Evolutionary conservation across 2,113 vertebrate species (phyloP).

Genomic region (Picathartes gymnocephalus): DNA sequence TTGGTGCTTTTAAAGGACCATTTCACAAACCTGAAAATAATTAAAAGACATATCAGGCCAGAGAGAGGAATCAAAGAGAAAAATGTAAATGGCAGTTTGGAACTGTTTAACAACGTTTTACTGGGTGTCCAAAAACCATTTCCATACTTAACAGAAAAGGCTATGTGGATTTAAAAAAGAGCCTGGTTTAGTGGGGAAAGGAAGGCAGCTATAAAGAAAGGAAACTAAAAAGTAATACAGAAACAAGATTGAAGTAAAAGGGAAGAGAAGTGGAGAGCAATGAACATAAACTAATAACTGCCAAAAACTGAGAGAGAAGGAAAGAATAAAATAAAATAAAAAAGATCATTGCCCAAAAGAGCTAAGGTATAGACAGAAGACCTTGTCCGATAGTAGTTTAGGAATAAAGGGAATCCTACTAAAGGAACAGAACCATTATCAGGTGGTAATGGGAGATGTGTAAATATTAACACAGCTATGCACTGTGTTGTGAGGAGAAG

Average conservation of each 20-base stretch:
- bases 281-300: background rate
- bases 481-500: background rate
- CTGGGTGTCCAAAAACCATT: background rate
- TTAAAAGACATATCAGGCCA: background rate
- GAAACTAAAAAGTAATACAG: background rate
- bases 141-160: background rate
- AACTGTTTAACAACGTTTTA: background rate
- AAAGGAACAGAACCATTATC: background rate
- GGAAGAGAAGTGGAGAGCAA: background rate
- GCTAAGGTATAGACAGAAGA: background rate
- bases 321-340: background rate
- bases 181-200: background rate
- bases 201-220: background rate
- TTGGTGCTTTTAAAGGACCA: background rate
- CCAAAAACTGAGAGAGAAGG: background rate
- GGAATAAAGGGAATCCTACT: background rate
- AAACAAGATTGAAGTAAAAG: background rate
- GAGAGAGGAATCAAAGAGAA: background rate
- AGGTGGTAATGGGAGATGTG: background rate
- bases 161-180: background rate
- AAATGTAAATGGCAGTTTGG: background rate
- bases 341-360: background rate
- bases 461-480: background rate
- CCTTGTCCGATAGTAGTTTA: background rate
- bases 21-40: slow-evolving; percentile 11